Evolutionary conservation across 30 jellyfish, hydroid and myxozoan species (phyloP).

Genomic region (Haliclystus octoradiatus): DNA sequence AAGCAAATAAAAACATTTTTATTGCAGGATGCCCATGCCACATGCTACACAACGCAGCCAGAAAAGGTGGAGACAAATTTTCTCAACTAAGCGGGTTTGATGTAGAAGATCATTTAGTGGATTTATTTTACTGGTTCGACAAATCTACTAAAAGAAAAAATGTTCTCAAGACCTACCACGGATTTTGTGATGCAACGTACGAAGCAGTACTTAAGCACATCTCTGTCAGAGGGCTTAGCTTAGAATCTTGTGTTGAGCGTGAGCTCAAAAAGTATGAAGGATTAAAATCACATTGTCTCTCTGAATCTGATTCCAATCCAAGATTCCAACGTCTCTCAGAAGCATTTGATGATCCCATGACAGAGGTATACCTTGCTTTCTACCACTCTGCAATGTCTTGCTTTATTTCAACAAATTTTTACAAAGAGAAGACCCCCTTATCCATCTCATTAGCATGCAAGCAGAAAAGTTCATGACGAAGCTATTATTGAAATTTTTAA

Average conservation of each 20-base stretch:
- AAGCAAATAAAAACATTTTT: not conserved
- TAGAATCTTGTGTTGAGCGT: slow-evolving; percentile 33
- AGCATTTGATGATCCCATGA: slow-evolving; percentile 34
- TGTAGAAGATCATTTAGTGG: slow-evolving; percentile 44
- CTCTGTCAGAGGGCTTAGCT: slow-evolving; percentile 38
- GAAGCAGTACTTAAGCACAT: slow-evolving; percentile 28
- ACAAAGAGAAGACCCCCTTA: slow-evolving; percentile 51
- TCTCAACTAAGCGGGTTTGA: slow-evolving; percentile 14
- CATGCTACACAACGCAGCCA: slow-evolving; percentile 33
- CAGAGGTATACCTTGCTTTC: slow-evolving; percentile 27
- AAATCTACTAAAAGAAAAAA: slow-evolving; percentile 22
- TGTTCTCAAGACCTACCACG: slow-evolving; percentile 34
- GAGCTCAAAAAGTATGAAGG: slow-evolving; percentile 41
- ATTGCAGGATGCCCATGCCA: slow-evolving; percentile 43
- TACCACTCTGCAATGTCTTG: slow-evolving; percentile 46
- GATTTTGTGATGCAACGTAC: slow-evolving; percentile 36
- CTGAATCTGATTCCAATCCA: slow-evolving; percentile 22
- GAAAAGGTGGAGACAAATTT: slow-evolving; percentile 19
- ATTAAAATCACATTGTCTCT: slow-evolving; percentile 33
- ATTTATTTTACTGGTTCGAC: slow-evolving; percentile 52
- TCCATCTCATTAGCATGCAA: slow-evolving; percentile 19
- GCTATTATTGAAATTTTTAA: slow-evolving; percentile 18
- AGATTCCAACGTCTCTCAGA: slow-evolving; percentile 33
- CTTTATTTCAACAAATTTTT: slow-evolving; percentile 37
- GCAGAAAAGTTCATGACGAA: slow-evolving; percentile 40